phyloP scores from a whole-genome alignment of 2,113 vertebrate species.

The Natator depressus region DNA sequence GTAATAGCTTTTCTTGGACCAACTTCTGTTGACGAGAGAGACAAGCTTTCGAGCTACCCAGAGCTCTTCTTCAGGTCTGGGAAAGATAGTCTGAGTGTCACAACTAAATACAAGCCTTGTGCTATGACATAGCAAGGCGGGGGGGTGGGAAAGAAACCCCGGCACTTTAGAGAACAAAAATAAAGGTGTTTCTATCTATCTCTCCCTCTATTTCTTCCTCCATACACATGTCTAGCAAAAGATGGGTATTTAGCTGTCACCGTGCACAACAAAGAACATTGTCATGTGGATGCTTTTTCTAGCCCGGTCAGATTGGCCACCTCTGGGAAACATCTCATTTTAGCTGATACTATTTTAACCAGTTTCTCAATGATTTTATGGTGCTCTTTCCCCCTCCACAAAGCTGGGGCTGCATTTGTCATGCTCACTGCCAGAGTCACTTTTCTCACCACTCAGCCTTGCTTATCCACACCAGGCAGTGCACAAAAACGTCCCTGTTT shows the following conservation, averaged over 20 bases:
- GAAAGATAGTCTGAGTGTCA: background rate
- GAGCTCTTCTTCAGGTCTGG: too few species aligned
- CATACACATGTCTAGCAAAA: background rate
- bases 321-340: background rate
- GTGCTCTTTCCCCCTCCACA: background rate
- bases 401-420: background rate
- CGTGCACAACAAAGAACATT: background rate
- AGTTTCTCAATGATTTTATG: background rate
- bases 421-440: background rate
- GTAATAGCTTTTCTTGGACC: background rate
- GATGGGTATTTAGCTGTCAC: background rate
- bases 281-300: background rate
- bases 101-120: background rate
- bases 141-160: background rate
- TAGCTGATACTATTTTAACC: background rate
- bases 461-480: rapidly evolving
- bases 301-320: background rate
- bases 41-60: too few species aligned
- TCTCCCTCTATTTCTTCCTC: background rate
- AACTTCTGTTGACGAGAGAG: background rate
- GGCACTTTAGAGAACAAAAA: background rate
- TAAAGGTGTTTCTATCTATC: background rate
- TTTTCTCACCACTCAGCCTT: background rate
- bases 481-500: background rate
- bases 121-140: background rate